phyloP scores from a whole-genome alignment of 2,888 invertebrate species.

The Stenichneumon culpator region DNA sequence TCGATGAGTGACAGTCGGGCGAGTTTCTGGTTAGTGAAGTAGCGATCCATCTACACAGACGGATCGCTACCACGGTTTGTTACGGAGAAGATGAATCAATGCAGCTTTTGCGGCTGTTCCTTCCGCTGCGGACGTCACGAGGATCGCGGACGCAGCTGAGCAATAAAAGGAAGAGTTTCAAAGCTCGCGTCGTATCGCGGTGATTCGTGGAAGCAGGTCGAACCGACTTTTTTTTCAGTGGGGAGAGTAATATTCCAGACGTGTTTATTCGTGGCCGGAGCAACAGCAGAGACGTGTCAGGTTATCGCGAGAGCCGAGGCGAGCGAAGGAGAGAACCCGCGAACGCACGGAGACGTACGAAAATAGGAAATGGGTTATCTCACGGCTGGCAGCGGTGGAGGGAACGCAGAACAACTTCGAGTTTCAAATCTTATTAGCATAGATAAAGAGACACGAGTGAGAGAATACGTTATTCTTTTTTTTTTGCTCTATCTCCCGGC shows the following conservation, averaged over 20 bases:
- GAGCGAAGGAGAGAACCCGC: conserved; percentile 1
- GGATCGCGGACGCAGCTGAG: neutral
- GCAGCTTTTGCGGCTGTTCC: neutral
- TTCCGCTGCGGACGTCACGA: neutral
- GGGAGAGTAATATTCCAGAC: neutral
- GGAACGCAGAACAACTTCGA: conserved; percentile 16
- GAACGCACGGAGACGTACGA: conserved; percentile 15
- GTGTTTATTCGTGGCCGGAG: neutral
- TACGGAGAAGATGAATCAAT: neutral
- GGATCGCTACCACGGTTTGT: neutral
- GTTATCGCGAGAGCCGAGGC: conserved; percentile 29
- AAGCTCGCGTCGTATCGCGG: neutral
- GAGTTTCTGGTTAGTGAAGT: conserved; percentile 33
- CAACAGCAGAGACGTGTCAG: conserved; percentile 1
- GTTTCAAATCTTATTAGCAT: conserved; percentile 34
- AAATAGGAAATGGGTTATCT: conserved; percentile 62
- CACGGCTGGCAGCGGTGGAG: neutral
- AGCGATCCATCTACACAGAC: neutral
- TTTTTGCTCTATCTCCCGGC: neutral
- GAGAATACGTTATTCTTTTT: neutral
- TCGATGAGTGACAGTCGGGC: conserved; percentile 51
- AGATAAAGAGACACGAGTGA: conserved; percentile 47
- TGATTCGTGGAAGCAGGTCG: neutral
- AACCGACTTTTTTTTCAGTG: neutral
- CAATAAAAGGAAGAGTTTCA: neutral